Conservation (phyloP, 2,888 invertebrate species). For the Conchocele bisecta region DNA sequence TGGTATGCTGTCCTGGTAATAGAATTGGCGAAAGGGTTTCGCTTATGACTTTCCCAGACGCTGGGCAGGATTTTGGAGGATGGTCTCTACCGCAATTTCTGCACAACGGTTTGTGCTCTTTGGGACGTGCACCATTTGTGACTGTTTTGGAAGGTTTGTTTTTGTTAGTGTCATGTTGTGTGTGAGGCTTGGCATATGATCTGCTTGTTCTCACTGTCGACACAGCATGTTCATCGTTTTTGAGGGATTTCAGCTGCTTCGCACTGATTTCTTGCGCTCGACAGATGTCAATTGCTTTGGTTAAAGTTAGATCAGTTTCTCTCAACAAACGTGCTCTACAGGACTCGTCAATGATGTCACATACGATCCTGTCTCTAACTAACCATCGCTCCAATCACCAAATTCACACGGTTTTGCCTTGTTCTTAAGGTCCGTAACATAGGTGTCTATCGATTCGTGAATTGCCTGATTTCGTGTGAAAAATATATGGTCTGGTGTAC, state of each 20-base stretch:
- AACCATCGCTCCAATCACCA: background rate
- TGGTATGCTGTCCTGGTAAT: conserved; percentile 26
- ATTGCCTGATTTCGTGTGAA: background rate
- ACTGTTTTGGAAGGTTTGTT: background rate
- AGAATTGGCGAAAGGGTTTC: conserved; percentile 7
- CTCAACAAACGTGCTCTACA: background rate
- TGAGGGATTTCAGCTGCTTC: background rate
- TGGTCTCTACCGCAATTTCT: too few relatives aligned
- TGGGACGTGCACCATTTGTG: too few relatives aligned
- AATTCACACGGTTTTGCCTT: conserved; percentile 2
- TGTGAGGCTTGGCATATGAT: background rate
- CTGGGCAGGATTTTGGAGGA: too few relatives aligned
- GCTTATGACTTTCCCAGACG: too few relatives aligned
- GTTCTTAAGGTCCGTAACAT: conserved; percentile 3
- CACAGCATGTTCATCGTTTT: too few relatives aligned
- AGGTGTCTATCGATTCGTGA: background rate
- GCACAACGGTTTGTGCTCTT: too few relatives aligned
- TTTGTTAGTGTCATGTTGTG: background rate
- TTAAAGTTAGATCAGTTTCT: background rate
- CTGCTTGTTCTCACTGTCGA: background rate
- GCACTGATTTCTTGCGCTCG: background rate
- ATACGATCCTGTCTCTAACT: background rate
- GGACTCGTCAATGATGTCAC: background rate
- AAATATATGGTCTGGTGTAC: background rate
- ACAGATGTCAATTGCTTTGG: background rate